A percentile compares a stretch with the other conserved stretches of the same genome.
Conservation (phyloP, 2,797 vertebrate genomes). For the Adelosebastes latens region DNA sequence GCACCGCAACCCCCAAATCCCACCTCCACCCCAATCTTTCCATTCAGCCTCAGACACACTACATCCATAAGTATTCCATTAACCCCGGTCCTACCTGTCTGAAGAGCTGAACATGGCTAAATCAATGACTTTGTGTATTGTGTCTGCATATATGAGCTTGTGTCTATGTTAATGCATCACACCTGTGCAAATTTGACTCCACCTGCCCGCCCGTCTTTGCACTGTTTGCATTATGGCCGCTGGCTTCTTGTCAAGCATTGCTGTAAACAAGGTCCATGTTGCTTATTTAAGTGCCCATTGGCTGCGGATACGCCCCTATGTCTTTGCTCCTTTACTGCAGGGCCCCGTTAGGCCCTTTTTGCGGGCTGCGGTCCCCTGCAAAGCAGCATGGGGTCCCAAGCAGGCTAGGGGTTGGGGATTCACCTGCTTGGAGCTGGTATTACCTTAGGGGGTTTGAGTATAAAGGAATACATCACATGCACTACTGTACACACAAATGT, state of each 20-base stretch:
- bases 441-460: conserved; percentile 32
- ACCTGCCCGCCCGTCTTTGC: neutral
- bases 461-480: conserved; percentile 29
- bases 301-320: neutral
- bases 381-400: conserved; percentile 31
- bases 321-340: conserved; percentile 24
- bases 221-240: conserved; percentile 47
- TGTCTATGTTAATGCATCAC: conserved; percentile 29
- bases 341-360: conserved; percentile 30
- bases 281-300: conserved; percentile 34
- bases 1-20: conserved; percentile 59
- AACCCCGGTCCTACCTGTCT: conserved; percentile 71
- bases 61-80: conserved; percentile 82
- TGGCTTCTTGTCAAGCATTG: conserved; percentile 39
- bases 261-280: conserved; percentile 53
- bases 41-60: conserved; percentile 57
- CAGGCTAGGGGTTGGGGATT: conserved; percentile 2
- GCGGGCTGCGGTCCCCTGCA: conserved; percentile 28
- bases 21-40: conserved; percentile 70
- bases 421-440: conserved; percentile 41
- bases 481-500: conserved; percentile 10
- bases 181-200: conserved; percentile 24
- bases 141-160: conserved; percentile 21
- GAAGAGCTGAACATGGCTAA: conserved; percentile 66
- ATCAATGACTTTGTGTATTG: conserved; percentile 47